These are phyloP conservation scores for Silurus lanzhouensis DNA, from an alignment of 2,797 vertebrate genomes.

Conservation along the genomic window DNA sequence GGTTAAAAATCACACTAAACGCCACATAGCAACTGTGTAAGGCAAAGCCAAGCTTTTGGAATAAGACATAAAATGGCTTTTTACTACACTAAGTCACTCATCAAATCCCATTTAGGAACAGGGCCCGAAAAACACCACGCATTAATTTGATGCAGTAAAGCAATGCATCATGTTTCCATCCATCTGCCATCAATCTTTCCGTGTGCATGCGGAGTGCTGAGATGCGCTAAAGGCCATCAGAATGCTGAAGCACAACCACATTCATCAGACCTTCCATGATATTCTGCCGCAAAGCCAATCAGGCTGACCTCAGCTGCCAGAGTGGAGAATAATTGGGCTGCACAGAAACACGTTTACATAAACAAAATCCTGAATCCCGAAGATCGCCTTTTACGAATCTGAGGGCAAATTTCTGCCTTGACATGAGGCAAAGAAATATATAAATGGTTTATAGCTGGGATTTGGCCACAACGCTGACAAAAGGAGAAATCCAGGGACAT, in stretches of 20 bases:
- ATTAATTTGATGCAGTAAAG: not conserved
- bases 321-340: not conserved
- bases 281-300: constrained; percentile 51
- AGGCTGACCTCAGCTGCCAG: constrained; percentile 16
- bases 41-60: not conserved
- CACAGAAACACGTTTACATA: not conserved
- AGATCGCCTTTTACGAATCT: not conserved
- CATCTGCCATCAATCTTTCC: constrained; percentile 1
- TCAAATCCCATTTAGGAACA: not conserved
- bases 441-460: not conserved
- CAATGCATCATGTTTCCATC: constrained; percentile 18
- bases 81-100: constrained; percentile 15
- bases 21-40: not conserved
- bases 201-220: not conserved
- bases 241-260: constrained; percentile 42
- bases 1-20: not conserved
- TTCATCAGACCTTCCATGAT: constrained; percentile 56
- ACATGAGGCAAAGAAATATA: constrained; percentile 4
- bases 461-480: not conserved
- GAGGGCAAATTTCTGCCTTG: not conserved
- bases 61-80: not conserved
- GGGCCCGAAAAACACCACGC: not conserved
- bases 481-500: not conserved
- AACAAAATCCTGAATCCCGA: not conserved
- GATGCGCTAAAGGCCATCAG: constrained; percentile 39